phyloP scores from a whole-genome alignment of 2,888 invertebrate species.

The Kuschelorhynchus macadamiae region DNA sequence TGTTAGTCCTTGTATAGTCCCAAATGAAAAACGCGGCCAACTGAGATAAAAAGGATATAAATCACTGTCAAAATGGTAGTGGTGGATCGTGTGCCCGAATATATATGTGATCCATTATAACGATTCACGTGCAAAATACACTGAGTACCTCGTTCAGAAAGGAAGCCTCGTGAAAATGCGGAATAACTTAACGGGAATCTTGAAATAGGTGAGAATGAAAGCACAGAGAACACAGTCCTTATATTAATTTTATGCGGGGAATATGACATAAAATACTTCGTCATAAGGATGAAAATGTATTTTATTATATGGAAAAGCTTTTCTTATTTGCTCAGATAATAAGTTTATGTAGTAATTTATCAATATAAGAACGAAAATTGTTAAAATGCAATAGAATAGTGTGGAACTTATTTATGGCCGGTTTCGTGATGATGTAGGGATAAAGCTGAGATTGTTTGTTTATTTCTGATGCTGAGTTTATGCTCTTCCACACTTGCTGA shows the following conservation, averaged over 20 bases:
- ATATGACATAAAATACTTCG: constrained; percentile 3
- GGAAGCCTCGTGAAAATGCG: constrained; percentile 16
- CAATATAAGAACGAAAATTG: no score
- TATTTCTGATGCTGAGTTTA: no score
- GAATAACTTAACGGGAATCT: constrained; percentile 36
- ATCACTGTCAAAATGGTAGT: constrained; percentile 65
- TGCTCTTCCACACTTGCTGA: no score
- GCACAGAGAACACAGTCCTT: constrained; percentile 11
- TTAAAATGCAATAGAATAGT: no score
- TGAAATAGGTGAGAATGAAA: constrained; percentile 34
- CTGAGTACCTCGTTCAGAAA: constrained; percentile 1
- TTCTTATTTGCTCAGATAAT: no score
- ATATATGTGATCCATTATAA: constrained; percentile 65
- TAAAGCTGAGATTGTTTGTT: no score
- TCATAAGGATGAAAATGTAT: no score
- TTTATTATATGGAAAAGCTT: no score
- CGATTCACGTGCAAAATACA: constrained; percentile 39
- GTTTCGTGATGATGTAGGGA: no score
- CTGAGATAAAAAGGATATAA: constrained; percentile 65
- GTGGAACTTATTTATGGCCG: no score
- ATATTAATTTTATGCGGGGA: constrained; percentile 17
- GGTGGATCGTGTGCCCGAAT: constrained; percentile 63
- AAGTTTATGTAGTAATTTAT: no score
- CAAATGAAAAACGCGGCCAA: constrained; percentile 62
- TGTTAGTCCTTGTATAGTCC: constrained; percentile 17